Conservation (phyloP, 2,888 invertebrate genomes). For the Drosophila multiciliata region DNA sequence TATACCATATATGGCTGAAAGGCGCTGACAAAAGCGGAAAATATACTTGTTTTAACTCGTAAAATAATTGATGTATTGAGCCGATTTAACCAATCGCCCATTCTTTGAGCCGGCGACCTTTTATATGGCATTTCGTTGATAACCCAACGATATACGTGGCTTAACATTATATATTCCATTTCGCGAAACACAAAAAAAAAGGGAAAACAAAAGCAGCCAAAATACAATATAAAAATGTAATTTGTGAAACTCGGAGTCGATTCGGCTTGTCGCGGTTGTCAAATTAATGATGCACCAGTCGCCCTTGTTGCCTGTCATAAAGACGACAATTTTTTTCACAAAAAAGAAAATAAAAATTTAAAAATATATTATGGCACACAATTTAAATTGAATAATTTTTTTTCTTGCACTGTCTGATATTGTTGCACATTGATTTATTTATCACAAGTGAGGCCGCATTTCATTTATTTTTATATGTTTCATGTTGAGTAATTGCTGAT, state of each 20-base stretch:
- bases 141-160: constrained; percentile 14
- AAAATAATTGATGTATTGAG: constrained; percentile 18
- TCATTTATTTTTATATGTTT: constrained; percentile 24
- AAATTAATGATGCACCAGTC: constrained; percentile 60
- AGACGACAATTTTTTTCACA: constrained; percentile 46
- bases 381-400: constrained; percentile 53
- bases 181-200: constrained; percentile 11
- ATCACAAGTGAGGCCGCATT: constrained; percentile 21
- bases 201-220: background rate
- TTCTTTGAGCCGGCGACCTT: constrained; percentile 17
- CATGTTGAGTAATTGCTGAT: constrained; percentile 47
- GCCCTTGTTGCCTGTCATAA: constrained; percentile 43
- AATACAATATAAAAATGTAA: constrained; percentile 13
- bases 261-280: constrained; percentile 46
- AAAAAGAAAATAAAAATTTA: background rate
- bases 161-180: constrained; percentile 64
- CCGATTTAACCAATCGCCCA: background rate
- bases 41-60: constrained; percentile 4
- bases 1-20: background rate
- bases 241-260: constrained; percentile 18
- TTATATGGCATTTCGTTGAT: constrained; percentile 20
- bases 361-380: constrained; percentile 23
- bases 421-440: constrained; percentile 51
- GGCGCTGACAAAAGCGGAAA: constrained; percentile 4
- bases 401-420: constrained; percentile 5